These are phyloP conservation scores for Serinus canaria DNA, from an alignment of 2,113 vertebrate genomes.

Conservation along the genomic window DNA sequence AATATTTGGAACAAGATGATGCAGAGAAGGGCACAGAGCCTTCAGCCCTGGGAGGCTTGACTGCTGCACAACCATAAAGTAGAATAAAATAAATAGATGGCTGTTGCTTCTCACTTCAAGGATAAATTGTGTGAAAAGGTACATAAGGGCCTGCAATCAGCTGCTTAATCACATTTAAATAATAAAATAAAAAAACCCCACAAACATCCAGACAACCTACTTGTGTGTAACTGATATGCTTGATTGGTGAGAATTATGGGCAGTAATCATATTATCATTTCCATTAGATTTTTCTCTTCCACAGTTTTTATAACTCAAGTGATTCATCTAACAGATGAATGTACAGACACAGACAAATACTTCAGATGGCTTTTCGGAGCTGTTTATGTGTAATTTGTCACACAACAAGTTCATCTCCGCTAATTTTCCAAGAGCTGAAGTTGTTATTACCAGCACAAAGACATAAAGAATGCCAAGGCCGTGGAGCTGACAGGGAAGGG, in stretches of 20 bases:
- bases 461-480: neutral
- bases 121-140: neutral
- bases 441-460: neutral
- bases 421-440: conserved; percentile 29
- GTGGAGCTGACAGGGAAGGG: neutral
- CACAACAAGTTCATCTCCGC: conserved; percentile 35
- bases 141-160: conserved; percentile 34
- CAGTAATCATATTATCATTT: conserved; percentile 67
- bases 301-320: conserved; percentile 46
- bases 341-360: conserved; percentile 32
- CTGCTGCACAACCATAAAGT: neutral
- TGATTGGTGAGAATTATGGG: conserved; percentile 57
- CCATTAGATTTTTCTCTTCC: conserved; percentile 36
- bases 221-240: conserved; percentile 41
- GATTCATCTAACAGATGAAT: conserved; percentile 54
- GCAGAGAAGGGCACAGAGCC: neutral
- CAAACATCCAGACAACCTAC: conserved; percentile 27
- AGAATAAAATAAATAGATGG: neutral
- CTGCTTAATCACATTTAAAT: conserved; percentile 55
- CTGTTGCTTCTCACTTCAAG: neutral
- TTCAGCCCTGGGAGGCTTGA: neutral
- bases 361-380: conserved; percentile 12
- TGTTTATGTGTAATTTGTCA: conserved; percentile 51
- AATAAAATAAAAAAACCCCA: neutral
- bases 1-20: neutral